Base-by-base conservation (phyloP, 1,140 invertebrate species). In the Tetramorium simillimum region DNA sequence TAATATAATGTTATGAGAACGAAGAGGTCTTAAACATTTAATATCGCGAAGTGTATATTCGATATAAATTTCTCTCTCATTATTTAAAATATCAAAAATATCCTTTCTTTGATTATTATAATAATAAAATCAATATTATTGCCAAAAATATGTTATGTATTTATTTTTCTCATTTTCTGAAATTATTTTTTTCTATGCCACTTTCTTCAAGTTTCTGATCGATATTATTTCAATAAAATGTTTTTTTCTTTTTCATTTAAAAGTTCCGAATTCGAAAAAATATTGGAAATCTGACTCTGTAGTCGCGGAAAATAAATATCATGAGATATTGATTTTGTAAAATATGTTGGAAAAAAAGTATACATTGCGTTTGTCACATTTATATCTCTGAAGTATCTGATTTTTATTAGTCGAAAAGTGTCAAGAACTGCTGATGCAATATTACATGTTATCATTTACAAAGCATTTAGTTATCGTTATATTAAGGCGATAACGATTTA, bases 271-370 rank as follows among this genome's bases (percentile, higher is more conserved):
- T 84, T 60, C 18, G n/a, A 43, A 49, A 77, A 82, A 84, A 84
- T 82, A 82, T 73, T 14, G 40, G n/a, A 46, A 56, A 14, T 24
- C n/a, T 43, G 53, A 7, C 3, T 75, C 10, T 28, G 33, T 33
- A 75, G 53, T 46, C 12, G 16, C 9, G 43, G 49, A 84, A 84
- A 37, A 84, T 75, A 84, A 84, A 84, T 75, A 75, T n/a, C 28
- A 14, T 24, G n/a, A 21, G 40, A 75, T 49, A 28, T 84, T 84
- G 80, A 75, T 60, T 73, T 84, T 58, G 9, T 33, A n/a, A 65
- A 49, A 82, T 18, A 7, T 60, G 18, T 24, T 46, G 16, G 3
- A 46, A 49, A 62, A 28, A 53, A 76, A 62, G 40, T 16, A 0
- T 24, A 14, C 24, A 12, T 24, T 70, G 40, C 58, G 43, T 65